Evolutionary conservation across 2,888 invertebrate genomes (phyloP).

Genomic region (Drosophila lutescens): DNA sequence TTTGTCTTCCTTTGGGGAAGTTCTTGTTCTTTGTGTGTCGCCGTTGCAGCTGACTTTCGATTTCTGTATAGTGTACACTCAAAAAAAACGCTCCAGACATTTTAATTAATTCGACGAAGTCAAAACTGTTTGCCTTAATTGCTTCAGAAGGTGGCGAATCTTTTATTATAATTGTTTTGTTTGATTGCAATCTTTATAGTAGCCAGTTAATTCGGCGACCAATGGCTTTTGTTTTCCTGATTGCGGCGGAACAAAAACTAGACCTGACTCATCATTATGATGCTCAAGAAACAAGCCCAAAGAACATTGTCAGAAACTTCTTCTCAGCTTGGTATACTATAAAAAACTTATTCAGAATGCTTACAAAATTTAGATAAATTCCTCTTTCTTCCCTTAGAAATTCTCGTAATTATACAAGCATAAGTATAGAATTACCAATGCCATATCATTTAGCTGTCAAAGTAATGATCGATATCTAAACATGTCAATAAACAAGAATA

Average conservation of each 20-base stretch:
- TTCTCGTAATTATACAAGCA: neutral
- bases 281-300: neutral
- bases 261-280: constrained; percentile 24
- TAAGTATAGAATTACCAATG: neutral
- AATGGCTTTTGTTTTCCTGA: constrained; percentile 19
- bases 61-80: constrained; percentile 33
- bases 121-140: constrained; percentile 13
- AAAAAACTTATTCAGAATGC: neutral
- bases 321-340: neutral
- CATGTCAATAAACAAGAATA: constrained; percentile 37
- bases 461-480: constrained; percentile 27
- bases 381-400: too few relatives aligned
- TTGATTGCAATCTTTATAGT: constrained; percentile 32
- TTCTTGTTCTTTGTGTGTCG: constrained; percentile 18
- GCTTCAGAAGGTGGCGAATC: constrained; percentile 23
- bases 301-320: neutral
- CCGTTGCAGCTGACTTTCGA: constrained; percentile 31
- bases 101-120: constrained; percentile 12
- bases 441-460: constrained; percentile 25
- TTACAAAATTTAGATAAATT: neutral
- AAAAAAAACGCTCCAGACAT: neutral
- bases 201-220: constrained; percentile 10
- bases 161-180: constrained; percentile 35
- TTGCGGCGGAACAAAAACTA: constrained; percentile 10
- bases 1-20: constrained; percentile 10